These are phyloP conservation scores for Aphrophora alni DNA, from an alignment of 2,888 invertebrate species.

Conservation along the genomic window DNA sequence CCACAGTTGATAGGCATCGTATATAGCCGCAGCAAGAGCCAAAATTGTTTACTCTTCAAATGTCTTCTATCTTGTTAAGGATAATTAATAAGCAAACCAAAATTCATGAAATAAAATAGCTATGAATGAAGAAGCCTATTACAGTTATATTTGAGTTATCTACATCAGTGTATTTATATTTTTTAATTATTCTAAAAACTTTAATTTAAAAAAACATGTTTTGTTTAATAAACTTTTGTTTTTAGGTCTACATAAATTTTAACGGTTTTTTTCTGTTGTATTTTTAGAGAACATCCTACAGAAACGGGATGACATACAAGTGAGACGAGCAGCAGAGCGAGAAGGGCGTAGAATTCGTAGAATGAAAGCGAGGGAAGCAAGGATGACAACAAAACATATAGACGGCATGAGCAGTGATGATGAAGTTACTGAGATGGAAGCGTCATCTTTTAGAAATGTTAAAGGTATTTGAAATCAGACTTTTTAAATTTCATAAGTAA, in stretches of 20 bases:
- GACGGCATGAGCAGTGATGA: conserved; percentile 98
- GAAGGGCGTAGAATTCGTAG: conserved; percentile 91
- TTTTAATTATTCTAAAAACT: too few species aligned
- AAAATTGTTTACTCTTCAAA: too few species aligned
- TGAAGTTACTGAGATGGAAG: conserved; percentile 86
- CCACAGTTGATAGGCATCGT: too few species aligned
- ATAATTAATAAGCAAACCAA: too few species aligned
- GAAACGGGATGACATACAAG: conserved; percentile 44
- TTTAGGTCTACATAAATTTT: neutral
- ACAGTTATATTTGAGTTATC: too few species aligned
- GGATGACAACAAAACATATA: conserved; percentile 64
- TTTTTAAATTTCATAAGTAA: neutral
- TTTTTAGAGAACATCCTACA: conserved; percentile 27
- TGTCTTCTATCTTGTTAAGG: too few species aligned
- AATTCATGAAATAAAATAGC: too few species aligned
- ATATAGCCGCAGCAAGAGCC: too few species aligned
- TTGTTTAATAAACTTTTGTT: neutral
- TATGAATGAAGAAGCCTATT: too few species aligned
- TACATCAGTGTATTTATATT: too few species aligned
- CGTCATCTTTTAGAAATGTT: conserved; percentile 67
- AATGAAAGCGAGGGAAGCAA: conserved; percentile 72
- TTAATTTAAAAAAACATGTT: too few species aligned
- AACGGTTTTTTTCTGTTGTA: neutral
- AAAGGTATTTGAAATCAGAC: too few species aligned
- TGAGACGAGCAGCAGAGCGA: conserved; percentile 83